Evolutionary conservation across 2,888 invertebrate species (phyloP).

Genomic region (Plutella xylostella): DNA sequence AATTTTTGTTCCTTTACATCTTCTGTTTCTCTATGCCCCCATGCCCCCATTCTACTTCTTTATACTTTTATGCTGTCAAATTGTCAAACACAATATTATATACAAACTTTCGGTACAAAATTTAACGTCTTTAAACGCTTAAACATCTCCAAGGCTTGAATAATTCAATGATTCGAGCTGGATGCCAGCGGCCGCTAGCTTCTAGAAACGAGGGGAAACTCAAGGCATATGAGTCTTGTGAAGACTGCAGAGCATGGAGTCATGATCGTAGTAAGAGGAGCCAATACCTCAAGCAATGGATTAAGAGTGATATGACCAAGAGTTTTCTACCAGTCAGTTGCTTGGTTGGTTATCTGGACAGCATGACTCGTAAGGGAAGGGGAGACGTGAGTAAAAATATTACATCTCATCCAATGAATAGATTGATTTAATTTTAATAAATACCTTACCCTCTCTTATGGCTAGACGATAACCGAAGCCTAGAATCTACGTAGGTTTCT

Average conservation of each 20-base stretch:
- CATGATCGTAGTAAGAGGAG: constrained; percentile 38
- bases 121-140: not conserved
- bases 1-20: too few species aligned
- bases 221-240: constrained; percentile 63
- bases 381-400: too few species aligned
- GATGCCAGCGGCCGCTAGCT: constrained; percentile 30
- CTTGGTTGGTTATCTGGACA: constrained; percentile 23
- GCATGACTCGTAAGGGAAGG: not conserved
- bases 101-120: not conserved
- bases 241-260: constrained; percentile 68
- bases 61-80: too few species aligned
- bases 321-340: constrained; percentile 36
- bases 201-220: constrained; percentile 61
- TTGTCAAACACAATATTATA: not conserved
- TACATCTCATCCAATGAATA: too few species aligned
- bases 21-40: too few species aligned
- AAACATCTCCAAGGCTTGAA: not conserved
- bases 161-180: constrained; percentile 36
- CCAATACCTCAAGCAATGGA: constrained; percentile 54
- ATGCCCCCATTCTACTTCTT: too few species aligned
- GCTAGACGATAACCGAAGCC: too few species aligned
- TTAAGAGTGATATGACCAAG: constrained; percentile 46
- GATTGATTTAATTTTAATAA: constrained; percentile 3
- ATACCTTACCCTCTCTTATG: too few species aligned
- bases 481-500: too few species aligned